Percentiles rank a stretch among this genome's conserved stretches.
Evolutionary conservation across 2,113 vertebrate genomes (phyloP).

Genomic region (Pardalotus punctatus): DNA sequence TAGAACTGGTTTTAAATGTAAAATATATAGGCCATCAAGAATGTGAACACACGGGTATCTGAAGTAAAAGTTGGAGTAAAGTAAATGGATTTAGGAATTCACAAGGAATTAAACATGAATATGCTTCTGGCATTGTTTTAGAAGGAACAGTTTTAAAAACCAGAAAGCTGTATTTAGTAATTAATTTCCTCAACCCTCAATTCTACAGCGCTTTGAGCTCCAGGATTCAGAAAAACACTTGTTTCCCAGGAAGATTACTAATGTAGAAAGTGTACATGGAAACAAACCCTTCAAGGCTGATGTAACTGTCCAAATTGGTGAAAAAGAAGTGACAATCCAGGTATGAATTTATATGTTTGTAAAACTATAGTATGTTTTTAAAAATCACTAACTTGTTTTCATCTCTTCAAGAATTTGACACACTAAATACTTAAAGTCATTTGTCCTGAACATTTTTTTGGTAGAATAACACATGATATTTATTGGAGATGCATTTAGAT

Average conservation of each 20-base stretch:
- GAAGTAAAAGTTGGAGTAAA: not conserved
- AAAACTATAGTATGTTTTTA: not conserved
- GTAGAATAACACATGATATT: not conserved
- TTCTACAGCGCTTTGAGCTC: conserved; percentile 88
- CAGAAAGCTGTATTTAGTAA: not conserved
- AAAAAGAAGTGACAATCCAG: conserved; percentile 84
- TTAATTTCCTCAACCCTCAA: not conserved
- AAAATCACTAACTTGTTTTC: not conserved
- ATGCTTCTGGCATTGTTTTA: not conserved
- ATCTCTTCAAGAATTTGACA: not conserved
- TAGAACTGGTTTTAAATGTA: not conserved
- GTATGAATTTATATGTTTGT: conserved; percentile 60
- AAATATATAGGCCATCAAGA: not conserved
- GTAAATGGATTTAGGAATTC: not conserved
- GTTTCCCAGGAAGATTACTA: conserved; percentile 67
- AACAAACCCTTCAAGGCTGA: conserved; percentile 66
- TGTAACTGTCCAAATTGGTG: conserved; percentile 77
- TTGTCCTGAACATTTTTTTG: not conserved
- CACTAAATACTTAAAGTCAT: not conserved
- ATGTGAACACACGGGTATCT: not conserved
- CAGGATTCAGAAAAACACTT: conserved; percentile 67
- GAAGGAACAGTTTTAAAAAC: not conserved
- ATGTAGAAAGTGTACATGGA: conserved; percentile 63
- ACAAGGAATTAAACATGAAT: not conserved
- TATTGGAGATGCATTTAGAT: not conserved